phyloP scores from a whole-genome alignment of 2,113 vertebrate genomes.

The Empidonax traillii region DNA sequence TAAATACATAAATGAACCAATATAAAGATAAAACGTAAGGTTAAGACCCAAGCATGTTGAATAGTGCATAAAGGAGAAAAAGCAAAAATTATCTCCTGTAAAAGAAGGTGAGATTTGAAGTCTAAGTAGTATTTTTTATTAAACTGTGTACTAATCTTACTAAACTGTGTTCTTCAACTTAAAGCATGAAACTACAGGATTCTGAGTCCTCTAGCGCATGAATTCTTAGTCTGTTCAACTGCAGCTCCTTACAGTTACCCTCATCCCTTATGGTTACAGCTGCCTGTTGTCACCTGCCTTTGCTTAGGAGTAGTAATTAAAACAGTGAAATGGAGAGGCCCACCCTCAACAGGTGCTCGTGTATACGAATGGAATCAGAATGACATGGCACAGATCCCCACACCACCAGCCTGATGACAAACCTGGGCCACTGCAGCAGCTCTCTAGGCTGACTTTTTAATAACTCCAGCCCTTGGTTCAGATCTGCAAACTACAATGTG shows the following conservation, averaged over 20 bases:
- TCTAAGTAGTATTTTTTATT: neutral
- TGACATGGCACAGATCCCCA: neutral
- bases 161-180: neutral
- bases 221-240: neutral
- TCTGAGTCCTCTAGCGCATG: neutral
- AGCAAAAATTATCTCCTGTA: neutral
- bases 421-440: neutral
- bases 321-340: neutral
- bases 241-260: neutral
- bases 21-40: neutral
- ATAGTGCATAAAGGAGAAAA: neutral
- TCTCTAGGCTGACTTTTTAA: neutral
- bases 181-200: neutral
- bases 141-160: neutral
- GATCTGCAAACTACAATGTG: neutral
- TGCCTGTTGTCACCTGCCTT: neutral
- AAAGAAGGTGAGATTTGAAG: neutral
- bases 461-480: neutral
- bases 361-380: neutral
- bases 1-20: neutral
- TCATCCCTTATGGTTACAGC: neutral
- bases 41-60: neutral
- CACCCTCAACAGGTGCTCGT: neutral
- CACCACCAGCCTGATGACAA: neutral
- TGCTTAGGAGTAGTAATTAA: neutral